phyloP scores from a whole-genome alignment of 2,797 vertebrate genomes.

The Chanos chanos region DNA sequence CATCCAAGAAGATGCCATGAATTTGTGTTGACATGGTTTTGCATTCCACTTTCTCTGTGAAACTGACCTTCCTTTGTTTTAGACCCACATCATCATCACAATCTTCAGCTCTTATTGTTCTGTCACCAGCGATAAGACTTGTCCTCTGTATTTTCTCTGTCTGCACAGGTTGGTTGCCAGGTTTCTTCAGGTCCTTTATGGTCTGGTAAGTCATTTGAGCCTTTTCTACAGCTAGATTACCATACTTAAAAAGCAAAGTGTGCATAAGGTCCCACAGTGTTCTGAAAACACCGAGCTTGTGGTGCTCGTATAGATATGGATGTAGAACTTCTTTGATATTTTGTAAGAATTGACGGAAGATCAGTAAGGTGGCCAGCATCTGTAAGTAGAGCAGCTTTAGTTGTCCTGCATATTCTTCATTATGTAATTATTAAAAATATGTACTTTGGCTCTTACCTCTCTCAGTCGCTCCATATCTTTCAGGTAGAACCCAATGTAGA shows the following conservation, averaged over 20 bases:
- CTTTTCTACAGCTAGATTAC: slow-evolving; percentile 61
- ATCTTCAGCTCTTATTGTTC: slow-evolving; percentile 62
- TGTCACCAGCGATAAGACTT: slow-evolving; percentile 86
- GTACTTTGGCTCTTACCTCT: too few relatives aligned
- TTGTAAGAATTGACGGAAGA: slow-evolving; percentile 95
- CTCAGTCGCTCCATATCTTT: slow-evolving; percentile 98
- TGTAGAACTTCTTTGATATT: slow-evolving; percentile 89
- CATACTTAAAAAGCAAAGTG: slow-evolving; percentile 68
- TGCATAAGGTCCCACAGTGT: slow-evolving; percentile 74
- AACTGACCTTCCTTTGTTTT: slow-evolving; percentile 85
- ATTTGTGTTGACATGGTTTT: slow-evolving; percentile 58
- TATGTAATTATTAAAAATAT: too few relatives aligned
- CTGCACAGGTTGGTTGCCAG: slow-evolving; percentile 8
- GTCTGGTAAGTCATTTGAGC: slow-evolving; percentile 56
- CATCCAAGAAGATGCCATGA: slow-evolving; percentile 82
- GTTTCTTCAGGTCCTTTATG: slow-evolving; percentile 3
- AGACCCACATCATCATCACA: slow-evolving; percentile 77
- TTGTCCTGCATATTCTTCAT: too few relatives aligned
- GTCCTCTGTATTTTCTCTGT: slow-evolving; percentile 70
- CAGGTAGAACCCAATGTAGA: slow-evolving; percentile 99
- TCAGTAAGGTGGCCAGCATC: slow-evolving; percentile 96
- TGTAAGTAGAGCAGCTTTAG: slow-evolving; percentile 45
- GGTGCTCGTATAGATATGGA: slow-evolving; percentile 83
- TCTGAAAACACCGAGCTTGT: slow-evolving; percentile 77
- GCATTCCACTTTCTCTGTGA: slow-evolving; percentile 78